A percentile compares a stretch with the other conserved stretches of the same genome.
Evolutionary conservation across 2,797 vertebrate species (phyloP).

Genomic region (Heteromormyrus szaboi): DNA sequence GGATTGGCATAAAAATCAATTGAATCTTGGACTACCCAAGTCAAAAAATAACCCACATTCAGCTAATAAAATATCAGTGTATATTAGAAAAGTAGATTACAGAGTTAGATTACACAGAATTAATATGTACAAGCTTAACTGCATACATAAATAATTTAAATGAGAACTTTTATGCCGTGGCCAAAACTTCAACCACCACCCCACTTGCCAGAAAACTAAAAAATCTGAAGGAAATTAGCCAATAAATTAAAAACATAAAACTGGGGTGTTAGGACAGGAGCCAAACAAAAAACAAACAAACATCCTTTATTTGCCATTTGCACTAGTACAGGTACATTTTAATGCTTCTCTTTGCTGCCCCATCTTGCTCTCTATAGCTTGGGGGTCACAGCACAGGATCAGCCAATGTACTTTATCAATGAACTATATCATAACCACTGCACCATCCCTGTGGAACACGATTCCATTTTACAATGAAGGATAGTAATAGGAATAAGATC

Average conservation of each 20-base stretch:
- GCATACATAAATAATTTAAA: neutral
- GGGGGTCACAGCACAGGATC: neutral
- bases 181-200: neutral
- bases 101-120: neutral
- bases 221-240: neutral
- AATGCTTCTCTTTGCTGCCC: neutral
- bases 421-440: neutral
- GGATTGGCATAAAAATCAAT: neutral
- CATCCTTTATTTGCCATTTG: neutral
- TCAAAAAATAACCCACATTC: neutral
- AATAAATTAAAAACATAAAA: neutral
- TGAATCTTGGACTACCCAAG: neutral
- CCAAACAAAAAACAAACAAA: neutral
- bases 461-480: neutral
- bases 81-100: neutral
- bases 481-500: neutral
- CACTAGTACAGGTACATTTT: neutral
- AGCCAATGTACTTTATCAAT: neutral
- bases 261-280: neutral
- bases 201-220: neutral
- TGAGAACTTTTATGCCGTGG: neutral
- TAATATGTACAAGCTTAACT: neutral
- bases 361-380: neutral
- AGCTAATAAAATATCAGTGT: neutral
- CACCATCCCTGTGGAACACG: neutral